Evolutionary conservation across 2,113 vertebrate genomes (phyloP).

Genomic region (Hylia prasina): DNA sequence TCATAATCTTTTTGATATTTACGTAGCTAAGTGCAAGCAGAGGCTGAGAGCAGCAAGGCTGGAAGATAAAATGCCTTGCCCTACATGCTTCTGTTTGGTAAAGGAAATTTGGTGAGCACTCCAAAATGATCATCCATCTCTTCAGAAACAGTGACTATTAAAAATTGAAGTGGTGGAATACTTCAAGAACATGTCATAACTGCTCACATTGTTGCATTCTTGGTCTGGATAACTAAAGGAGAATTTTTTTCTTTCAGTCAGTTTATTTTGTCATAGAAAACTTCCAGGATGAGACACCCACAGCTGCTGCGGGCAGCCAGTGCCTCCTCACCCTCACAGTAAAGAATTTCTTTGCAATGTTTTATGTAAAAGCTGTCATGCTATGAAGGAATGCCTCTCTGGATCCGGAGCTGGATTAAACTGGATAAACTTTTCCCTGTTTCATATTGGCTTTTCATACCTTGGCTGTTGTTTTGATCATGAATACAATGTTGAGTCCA

Average conservation of each 20-base stretch:
- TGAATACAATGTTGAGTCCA: not conserved
- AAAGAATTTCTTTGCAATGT: not conserved
- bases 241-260: not conserved
- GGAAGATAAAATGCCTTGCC: not conserved
- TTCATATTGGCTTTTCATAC: not conserved
- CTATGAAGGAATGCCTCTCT: not conserved
- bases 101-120: not conserved
- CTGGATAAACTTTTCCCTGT: not conserved
- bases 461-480: not conserved
- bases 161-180: not conserved
- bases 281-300: not conserved
- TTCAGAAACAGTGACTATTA: not conserved
- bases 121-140: not conserved
- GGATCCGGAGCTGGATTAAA: not conserved
- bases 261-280: not conserved
- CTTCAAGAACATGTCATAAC: not conserved
- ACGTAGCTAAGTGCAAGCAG: not conserved
- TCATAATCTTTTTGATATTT: conserved; percentile 52
- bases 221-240: not conserved
- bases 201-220: not conserved
- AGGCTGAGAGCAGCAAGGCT: not conserved
- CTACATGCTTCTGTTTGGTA: not conserved
- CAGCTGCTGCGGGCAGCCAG: not conserved
- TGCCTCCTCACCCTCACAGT: not conserved
- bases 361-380: not conserved